phyloP scores from a whole-genome alignment of 2,888 invertebrate species.

The Yponomeuta plumbellus region DNA sequence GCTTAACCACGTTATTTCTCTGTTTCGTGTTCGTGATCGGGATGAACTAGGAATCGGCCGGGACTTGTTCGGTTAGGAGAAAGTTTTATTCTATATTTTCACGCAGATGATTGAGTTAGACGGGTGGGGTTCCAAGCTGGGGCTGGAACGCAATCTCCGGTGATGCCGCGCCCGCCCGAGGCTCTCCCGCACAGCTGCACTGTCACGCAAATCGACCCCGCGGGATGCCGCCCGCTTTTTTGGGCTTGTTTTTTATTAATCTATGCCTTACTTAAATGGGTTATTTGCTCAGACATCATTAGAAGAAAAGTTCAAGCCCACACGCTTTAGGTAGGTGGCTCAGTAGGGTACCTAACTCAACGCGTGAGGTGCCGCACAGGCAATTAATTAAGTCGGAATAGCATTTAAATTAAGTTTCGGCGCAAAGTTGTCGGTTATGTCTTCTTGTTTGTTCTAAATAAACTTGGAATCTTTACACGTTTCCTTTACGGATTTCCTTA shows the following conservation, averaged over 20 bases:
- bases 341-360: background rate
- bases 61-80: slow-evolving; percentile 30
- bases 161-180: slow-evolving; percentile 35
- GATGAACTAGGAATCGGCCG: background rate
- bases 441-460: slow-evolving; percentile 8
- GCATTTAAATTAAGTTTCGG: slow-evolving; percentile 14
- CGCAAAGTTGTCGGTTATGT: background rate
- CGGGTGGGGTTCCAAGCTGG: slow-evolving; percentile 64
- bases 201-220: slow-evolving; percentile 10
- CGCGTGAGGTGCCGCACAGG: background rate
- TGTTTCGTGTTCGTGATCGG: slow-evolving; percentile 6
- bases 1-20: slow-evolving; percentile 14
- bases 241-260: background rate
- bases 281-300: background rate
- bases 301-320: too few species aligned
- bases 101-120: slow-evolving; percentile 69
- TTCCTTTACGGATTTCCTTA: slow-evolving; percentile 27
- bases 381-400: slow-evolving; percentile 11
- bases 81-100: slow-evolving; percentile 67
- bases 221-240: slow-evolving; percentile 7
- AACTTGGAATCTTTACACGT: slow-evolving; percentile 23
- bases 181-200: slow-evolving; percentile 21
- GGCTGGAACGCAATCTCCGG: slow-evolving; percentile 70
- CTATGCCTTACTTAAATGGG: background rate
- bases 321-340: background rate